Base-by-base conservation (phyloP, 2,797 vertebrate genomes). In the Synanceia verrucosa region DNA sequence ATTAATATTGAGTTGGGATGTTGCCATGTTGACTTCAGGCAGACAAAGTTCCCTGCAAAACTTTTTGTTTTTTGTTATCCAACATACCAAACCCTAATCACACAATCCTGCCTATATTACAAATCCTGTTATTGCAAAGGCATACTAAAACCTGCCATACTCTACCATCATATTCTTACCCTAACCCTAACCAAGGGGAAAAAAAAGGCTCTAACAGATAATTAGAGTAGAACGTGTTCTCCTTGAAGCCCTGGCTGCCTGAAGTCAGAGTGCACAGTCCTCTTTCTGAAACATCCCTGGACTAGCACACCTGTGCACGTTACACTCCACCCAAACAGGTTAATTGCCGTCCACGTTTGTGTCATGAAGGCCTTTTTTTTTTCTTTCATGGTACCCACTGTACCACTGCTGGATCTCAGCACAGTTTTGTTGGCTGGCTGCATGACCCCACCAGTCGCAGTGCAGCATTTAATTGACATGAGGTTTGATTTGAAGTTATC, bases 371-470 rank as follows among this genome's bases (percentile, higher is more conserved):
- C 19, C 31, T 33, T 16, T 21, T 2, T 5, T 16, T 23, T 2
- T 33, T 39, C 8, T 56, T 60, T 60, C 28, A 5, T 19, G 16
- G 19, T 29, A 13, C 5, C 26, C 33, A 13, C 16, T 41, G 34
- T 14, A 14, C 1, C 2, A 19, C 14, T 18, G 33, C 34, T 21
- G 44, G 26, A 10, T 24, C 31, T 55, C 4, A 10, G 44, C n/a
- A 70, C 29, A 48, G 50, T 37, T 41, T 5, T 21, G 36, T 24
- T 18, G 56, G 61, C 65, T 70, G 58, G 19, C 28, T 44, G 23
- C 43, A 52, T 24, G 61, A 73, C 82, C 82, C 86, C 78, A 84
- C 81, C 83, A 87, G 83, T 60, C 83, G 81, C 81, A 85, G 75
- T 84, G 23, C 16, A 14, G 1, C 3, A 50, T 47, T 26, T 53